phyloP scores from a whole-genome alignment of 1,140 invertebrate species.

The Eurosta solidaginis region DNA sequence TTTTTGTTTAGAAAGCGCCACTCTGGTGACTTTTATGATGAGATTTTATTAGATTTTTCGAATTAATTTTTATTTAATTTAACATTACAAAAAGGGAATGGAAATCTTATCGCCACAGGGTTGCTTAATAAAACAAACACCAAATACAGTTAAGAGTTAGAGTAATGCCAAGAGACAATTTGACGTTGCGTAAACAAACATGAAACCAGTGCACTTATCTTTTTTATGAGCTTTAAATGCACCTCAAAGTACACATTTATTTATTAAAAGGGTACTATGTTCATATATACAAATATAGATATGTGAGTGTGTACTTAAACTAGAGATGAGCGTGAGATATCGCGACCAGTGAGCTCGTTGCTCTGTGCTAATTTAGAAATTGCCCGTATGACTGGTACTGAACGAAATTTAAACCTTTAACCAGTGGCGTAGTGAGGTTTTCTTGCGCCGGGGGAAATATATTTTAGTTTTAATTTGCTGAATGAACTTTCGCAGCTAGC shows the following conservation, averaged over 20 bases:
- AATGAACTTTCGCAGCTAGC: too few species aligned
- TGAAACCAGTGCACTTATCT: background rate
- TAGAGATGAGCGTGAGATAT: too few species aligned
- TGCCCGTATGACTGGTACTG: too few species aligned
- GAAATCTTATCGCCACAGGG: constrained; percentile 13
- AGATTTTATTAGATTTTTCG: constrained; percentile 7
- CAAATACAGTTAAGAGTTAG: background rate
- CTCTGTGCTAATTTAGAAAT: too few species aligned
- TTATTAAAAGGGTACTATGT: background rate
- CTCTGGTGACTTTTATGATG: constrained; percentile 2
- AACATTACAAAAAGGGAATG: background rate
- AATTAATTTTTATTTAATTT: constrained; percentile 11
- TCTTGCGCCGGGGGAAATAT: too few species aligned
- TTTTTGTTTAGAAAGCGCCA: constrained; percentile 2
- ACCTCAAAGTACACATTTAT: constrained; percentile 20
- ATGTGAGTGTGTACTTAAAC: background rate
- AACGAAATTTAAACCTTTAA: too few species aligned
- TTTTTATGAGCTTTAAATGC: constrained; percentile 27
- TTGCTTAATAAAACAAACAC: background rate
- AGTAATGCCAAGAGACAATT: background rate
- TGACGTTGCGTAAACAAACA: background rate
- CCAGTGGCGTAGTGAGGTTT: too few species aligned
- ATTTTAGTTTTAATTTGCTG: too few species aligned
- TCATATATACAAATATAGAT: background rate
- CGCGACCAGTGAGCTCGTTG: too few species aligned